These are phyloP conservation scores for Ifrita kowaldi DNA, from an alignment of 2,113 vertebrate genomes.

Conservation along the genomic window DNA sequence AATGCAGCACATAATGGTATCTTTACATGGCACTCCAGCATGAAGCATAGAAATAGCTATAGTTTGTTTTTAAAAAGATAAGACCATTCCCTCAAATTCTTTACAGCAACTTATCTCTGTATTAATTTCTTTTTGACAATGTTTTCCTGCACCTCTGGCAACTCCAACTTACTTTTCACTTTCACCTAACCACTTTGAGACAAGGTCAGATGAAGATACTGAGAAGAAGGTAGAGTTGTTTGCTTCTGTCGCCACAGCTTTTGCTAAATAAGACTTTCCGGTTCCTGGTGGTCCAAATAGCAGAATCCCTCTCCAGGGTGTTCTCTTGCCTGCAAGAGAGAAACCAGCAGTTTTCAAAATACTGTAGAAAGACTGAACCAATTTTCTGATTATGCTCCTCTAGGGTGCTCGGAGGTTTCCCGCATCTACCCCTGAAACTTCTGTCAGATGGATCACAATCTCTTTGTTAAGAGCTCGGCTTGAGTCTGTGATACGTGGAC, in stretches of 20 bases:
- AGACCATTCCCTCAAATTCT: background rate
- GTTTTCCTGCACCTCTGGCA: background rate
- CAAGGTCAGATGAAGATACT: constrained; percentile 93
- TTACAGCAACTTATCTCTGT: background rate
- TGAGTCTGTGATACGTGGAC: background rate
- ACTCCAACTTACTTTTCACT: constrained; percentile 91
- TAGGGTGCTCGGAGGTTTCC: background rate
- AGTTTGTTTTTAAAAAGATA: background rate
- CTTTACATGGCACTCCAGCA: background rate
- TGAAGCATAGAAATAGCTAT: background rate
- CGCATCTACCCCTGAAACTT: background rate
- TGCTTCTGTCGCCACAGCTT: constrained; percentile 96
- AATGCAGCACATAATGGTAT: background rate
- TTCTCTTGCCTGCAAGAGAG: constrained; percentile 86
- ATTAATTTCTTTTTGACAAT: background rate
- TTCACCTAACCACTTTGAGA: constrained; percentile 98
- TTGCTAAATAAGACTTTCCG: constrained; percentile 95
- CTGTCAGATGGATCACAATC: background rate
- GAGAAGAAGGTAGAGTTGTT: constrained; percentile 99
- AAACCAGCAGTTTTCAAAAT: background rate
- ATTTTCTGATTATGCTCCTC: background rate
- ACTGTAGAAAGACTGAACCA: background rate
- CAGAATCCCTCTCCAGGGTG: constrained; percentile 95
- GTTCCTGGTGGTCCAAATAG: constrained; percentile 98
- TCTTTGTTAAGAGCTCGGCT: background rate